phyloP scores from a whole-genome alignment of 2,888 invertebrate genomes.

The Unio delphinus region DNA sequence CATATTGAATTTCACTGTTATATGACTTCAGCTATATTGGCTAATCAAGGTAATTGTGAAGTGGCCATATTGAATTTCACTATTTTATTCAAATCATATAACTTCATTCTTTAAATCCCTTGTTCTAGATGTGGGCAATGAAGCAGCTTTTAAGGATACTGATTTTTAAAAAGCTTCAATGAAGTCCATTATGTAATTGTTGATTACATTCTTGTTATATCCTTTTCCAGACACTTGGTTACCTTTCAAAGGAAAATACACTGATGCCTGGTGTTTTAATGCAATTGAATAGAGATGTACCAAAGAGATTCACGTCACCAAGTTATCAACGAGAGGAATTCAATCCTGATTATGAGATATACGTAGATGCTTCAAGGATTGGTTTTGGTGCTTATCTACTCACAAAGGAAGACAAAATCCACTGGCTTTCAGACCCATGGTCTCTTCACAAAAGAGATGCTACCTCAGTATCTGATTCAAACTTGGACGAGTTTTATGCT shows the following conservation, averaged over 20 bases:
- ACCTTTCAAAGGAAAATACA: constrained; percentile 18
- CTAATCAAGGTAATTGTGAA: no score
- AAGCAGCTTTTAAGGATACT: no score
- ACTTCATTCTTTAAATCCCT: no score
- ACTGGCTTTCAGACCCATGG: constrained; percentile 43
- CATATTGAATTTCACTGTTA: no score
- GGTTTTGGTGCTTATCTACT: constrained; percentile 51
- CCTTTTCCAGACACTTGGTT: constrained; percentile 24
- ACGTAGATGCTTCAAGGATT: constrained; percentile 39
- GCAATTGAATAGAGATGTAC: not conserved
- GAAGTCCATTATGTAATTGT: no score
- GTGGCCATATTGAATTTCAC: no score
- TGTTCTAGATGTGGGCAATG: no score
- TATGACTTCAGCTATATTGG: no score
- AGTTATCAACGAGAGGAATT: constrained; percentile 7
- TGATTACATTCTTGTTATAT: not conserved
- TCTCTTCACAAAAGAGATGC: constrained; percentile 9
- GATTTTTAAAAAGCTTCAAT: no score
- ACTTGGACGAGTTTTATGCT: constrained; percentile 43
- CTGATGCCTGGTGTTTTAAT: constrained; percentile 9
- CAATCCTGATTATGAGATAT: constrained; percentile 41
- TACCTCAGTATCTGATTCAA: constrained; percentile 5
- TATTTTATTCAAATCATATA: no score
- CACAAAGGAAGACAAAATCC: constrained; percentile 21
- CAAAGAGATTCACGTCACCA: no score